Conservation (phyloP, 2,888 invertebrate species). For the Dyspetes luteomarginatus region DNA sequence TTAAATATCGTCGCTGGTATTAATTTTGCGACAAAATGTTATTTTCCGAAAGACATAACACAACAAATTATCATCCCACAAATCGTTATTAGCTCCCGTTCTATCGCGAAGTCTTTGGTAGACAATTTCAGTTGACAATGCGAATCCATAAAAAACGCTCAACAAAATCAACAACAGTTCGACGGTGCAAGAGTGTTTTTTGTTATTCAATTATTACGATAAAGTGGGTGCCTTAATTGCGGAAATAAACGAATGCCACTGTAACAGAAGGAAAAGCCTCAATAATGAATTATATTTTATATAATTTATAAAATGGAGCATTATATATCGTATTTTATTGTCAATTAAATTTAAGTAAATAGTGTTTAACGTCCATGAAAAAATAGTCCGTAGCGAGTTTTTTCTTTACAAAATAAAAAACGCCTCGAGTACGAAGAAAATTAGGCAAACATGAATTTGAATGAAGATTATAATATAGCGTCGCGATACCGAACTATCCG, state of each 20-base stretch:
- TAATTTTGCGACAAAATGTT: neutral
- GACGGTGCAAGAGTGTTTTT: neutral
- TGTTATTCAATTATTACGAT: neutral
- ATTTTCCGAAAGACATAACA: neutral
- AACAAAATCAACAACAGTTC: conserved; percentile 13
- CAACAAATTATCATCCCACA: neutral
- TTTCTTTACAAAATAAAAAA: too few relatives aligned
- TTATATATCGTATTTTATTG: neutral
- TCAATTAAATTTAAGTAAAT: neutral
- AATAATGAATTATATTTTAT: neutral
- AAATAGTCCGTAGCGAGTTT: neutral
- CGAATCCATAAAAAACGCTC: neutral
- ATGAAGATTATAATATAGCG: conserved; percentile 76
- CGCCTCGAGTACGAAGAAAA: too few relatives aligned
- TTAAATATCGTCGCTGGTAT: neutral
- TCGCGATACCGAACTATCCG: conserved; percentile 85
- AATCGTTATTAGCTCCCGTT: neutral
- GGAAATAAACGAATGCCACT: neutral
- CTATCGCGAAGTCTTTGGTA: too few relatives aligned
- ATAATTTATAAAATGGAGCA: neutral
- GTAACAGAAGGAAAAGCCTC: neutral
- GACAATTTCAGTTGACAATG: neutral
- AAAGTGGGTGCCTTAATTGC: neutral
- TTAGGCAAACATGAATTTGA: conserved; percentile 46
- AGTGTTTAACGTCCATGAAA: neutral